Percentiles rank a stretch among this genome's conserved stretches.
Evolutionary conservation across 2,888 invertebrate genomes (phyloP).

Genomic region (Phyllotreta striolata): DNA sequence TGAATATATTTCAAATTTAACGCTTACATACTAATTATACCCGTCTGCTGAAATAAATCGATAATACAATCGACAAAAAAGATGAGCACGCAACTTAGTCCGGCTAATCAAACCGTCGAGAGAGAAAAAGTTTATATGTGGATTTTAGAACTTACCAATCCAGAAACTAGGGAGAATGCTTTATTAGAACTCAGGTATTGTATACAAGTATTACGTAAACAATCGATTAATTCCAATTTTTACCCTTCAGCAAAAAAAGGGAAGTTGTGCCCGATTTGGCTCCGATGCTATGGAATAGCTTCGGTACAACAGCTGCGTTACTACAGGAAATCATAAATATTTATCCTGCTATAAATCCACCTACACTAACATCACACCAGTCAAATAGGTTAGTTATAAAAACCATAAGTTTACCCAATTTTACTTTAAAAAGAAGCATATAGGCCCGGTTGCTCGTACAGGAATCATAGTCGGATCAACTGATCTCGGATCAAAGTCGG

Average conservation of each 20-base stretch:
- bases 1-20: too few relatives aligned
- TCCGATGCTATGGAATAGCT: slow-evolving; percentile 98
- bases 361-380: slow-evolving; percentile 96
- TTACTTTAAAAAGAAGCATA: slow-evolving; percentile 6
- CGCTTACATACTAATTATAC: too few relatives aligned
- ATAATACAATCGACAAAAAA: slow-evolving; percentile 10
- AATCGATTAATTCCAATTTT: slow-evolving; percentile 20
- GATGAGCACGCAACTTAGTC: slow-evolving; percentile 82
- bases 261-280: slow-evolving; percentile 95
- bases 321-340: slow-evolving; percentile 98
- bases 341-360: slow-evolving; percentile 98
- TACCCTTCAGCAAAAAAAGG: slow-evolving; percentile 72
- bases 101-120: slow-evolving; percentile 78
- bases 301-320: slow-evolving; percentile 95
- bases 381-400: slow-evolving; percentile 72
- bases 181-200: slow-evolving; percentile 87
- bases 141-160: slow-evolving; percentile 92
- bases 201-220: too few relatives aligned
- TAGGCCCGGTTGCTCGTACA: too few relatives aligned
- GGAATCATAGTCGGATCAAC: too few relatives aligned
- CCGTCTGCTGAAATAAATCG: too few relatives aligned
- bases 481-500: too few relatives aligned
- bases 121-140: slow-evolving; percentile 91
- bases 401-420: neutral
- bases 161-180: slow-evolving; percentile 95